Conservation (phyloP, 2,113 vertebrate species). For the Desmodus rotundus region DNA sequence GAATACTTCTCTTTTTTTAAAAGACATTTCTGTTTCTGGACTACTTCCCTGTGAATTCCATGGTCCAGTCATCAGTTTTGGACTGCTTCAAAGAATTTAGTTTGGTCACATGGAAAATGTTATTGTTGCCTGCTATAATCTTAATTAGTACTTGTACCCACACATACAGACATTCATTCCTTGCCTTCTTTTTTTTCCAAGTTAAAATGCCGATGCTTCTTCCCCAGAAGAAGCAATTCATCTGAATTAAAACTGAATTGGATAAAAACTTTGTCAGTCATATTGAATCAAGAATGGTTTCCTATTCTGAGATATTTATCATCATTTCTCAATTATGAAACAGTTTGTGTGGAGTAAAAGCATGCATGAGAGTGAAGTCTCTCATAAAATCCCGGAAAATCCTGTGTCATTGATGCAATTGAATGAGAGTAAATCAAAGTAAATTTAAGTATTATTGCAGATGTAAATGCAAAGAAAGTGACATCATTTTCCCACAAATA, state of each 20-base stretch:
- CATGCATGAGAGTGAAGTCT: not conserved
- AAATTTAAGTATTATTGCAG: not conserved
- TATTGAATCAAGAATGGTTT: not conserved
- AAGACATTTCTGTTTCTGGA: not conserved
- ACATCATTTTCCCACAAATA: not conserved
- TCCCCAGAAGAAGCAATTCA: not conserved
- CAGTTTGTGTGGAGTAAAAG: not conserved
- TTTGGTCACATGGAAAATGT: not conserved
- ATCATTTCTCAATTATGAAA: not conserved
- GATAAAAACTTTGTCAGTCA: not conserved
- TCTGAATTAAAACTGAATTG: not conserved
- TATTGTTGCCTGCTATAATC: not conserved
- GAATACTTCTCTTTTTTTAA: not conserved
- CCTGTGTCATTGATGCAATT: not conserved
- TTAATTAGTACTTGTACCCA: not conserved
- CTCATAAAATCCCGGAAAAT: constrained; percentile 12
- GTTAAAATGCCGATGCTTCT: not conserved
- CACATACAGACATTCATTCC: not conserved
- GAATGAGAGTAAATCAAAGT: constrained; percentile 12
- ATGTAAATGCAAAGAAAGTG: not conserved
- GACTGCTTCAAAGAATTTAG: not conserved
- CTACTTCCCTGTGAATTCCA: not conserved
- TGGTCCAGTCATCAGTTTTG: not conserved
- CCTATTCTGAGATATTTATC: not conserved
- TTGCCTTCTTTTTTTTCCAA: not conserved